Percentiles rank a stretch among this genome's conserved stretches.
Conservation (phyloP, 1,140 invertebrate species). For the Acarapis woodi region DNA sequence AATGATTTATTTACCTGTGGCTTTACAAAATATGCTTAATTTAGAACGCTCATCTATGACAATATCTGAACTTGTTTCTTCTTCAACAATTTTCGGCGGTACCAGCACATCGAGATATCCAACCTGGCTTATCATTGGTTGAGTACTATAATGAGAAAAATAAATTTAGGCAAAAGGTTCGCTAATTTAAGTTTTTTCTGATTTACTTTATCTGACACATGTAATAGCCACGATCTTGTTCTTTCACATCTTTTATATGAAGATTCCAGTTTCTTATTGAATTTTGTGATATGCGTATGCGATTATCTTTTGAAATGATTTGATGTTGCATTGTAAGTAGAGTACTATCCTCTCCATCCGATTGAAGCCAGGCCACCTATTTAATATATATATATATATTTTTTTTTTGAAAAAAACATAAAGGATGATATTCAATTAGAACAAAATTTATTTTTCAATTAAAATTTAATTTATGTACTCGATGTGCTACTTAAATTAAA, state of each 20-base stretch:
- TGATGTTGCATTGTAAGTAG: constrained; percentile 39
- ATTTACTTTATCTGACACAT: constrained; percentile 74
- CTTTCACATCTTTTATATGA: constrained; percentile 60
- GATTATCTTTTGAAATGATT: constrained; percentile 57
- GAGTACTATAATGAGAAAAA: constrained; percentile 31
- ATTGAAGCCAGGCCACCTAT: constrained; percentile 70
- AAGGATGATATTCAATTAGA: too few species aligned
- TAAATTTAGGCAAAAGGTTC: background rate
- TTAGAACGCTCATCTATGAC: constrained; percentile 46
- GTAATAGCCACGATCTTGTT: constrained; percentile 72
- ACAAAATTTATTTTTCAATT: too few species aligned
- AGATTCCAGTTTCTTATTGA: constrained; percentile 28
- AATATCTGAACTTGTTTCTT: constrained; percentile 39
- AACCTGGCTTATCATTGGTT: constrained; percentile 56
- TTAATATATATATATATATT: background rate
- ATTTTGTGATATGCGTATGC: constrained; percentile 44
- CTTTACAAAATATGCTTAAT: constrained; percentile 32
- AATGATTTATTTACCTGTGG: too few species aligned
- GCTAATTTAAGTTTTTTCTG: background rate
- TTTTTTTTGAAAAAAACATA: too few species aligned
- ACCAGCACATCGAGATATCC: constrained; percentile 64
- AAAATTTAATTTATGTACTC: too few species aligned
- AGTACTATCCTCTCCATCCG: constrained; percentile 64
- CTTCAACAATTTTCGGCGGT: constrained; percentile 24
- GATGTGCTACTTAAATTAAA: too few species aligned